Base-by-base conservation (phyloP, 2,888 invertebrate genomes). In the Latrodectus hesperus region DNA sequence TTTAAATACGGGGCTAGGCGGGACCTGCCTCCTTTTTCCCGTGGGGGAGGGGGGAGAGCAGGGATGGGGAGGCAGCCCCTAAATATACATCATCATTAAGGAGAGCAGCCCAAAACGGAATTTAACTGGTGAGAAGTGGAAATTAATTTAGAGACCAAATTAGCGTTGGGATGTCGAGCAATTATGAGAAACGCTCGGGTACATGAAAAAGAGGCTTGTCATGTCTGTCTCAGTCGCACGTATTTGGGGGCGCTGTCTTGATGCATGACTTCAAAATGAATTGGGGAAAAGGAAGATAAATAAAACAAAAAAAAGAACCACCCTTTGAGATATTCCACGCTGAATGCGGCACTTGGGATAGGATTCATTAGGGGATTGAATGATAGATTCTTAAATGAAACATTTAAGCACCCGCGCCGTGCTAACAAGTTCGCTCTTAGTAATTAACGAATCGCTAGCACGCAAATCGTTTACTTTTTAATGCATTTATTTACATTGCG, bases 31-130 rank as follows among this genome's bases (percentile, higher is more conserved):
- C 55, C 12, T 14, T 16, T 55, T 55, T 55, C 55, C 55, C 55
- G 12, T 55, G 55, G 16, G 55, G 16, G 16, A 14, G 55, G 12
- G 12, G 14, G 22, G 1, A 22, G 22, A 22, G 38, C 38, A 38
- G 38, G 38, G 38, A 38, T 38, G 38, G 38, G 38, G 38, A 38
- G 6, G 38, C 38, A 38, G 4, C 38, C 38, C 14, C 16, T 16
- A 55, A 49, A 55, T 51, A 82, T 82, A 82, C 26, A 82, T 82
- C 82, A 82, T 82, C 82, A 82, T 82, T 82, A 82, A 74, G 22
- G 38, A 10, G 49, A 49, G 68, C 53, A 75, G 38, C 75, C 75
- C 75, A 82, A 82, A 82, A 75, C 75, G 82, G 82, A 82, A 75
- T 82, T 75, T 75, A 82, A 82, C 82, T 70, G 70, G 70, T 67